Evolutionary conservation across 2,113 vertebrate genomes (phyloP).

Genomic region (Empidonax alnorum): DNA sequence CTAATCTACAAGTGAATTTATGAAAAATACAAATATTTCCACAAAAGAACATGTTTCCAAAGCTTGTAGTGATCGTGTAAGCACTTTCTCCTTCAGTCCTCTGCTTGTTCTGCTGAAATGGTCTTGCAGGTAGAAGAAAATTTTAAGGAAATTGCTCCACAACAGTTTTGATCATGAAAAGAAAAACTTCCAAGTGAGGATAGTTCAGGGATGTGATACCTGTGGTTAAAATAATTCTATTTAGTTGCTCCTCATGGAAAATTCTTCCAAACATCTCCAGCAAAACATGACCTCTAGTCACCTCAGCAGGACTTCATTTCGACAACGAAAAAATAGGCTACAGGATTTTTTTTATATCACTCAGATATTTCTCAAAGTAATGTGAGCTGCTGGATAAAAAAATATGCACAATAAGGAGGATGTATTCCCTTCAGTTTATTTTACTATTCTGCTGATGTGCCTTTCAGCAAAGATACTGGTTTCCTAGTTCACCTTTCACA

Average conservation of each 20-base stretch:
- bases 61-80: rapidly evolving
- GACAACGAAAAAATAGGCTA: neutral
- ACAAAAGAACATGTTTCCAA: neutral
- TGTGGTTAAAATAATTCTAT: neutral
- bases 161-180: neutral
- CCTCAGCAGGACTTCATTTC: neutral
- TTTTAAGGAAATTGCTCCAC: neutral
- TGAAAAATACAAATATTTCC: neutral
- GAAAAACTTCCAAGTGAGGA: neutral
- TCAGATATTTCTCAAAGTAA: neutral
- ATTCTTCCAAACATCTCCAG: neutral
- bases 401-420: neutral
- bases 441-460: neutral
- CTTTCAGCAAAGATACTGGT: neutral
- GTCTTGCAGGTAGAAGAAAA: neutral
- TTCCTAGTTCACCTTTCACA: neutral
- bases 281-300: neutral
- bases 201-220: neutral
- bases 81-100: neutral
- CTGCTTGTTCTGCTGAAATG: neutral
- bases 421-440: neutral
- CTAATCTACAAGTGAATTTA: neutral
- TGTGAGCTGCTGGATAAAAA: neutral
- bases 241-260: neutral
- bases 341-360: neutral